Evolutionary conservation across 2,797 vertebrate species (phyloP), one percentile per base, ranked within the genome.

Genomic region (Apogon talboti): DNA sequence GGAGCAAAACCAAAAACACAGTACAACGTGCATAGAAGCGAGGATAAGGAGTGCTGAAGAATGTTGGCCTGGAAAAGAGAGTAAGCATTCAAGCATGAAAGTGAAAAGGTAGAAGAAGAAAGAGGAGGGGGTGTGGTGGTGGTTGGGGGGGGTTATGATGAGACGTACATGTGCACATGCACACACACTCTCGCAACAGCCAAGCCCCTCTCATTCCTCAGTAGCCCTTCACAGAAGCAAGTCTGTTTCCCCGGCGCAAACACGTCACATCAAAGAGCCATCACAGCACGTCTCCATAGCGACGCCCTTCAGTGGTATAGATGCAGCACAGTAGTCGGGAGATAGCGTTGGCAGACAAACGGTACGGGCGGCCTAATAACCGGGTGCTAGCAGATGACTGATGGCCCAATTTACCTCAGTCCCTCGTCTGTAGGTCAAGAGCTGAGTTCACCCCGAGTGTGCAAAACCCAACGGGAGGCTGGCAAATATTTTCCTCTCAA

Each of bases 341-440:
- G 75, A 78, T 76, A 49, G 81, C 13, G 48, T 74, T 79, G 84
- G 85, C 86, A 87, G 78, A 81, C 79, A 62, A 68, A 66, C 61
- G 37, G 56, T 65, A 52, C 21, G 14, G 71, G 50, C 51, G 12
- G 64, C 42, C 69, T 90, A 86, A 89, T 88, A 82, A 84, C 71
- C 33, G 62, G 71, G 69, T 65, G 78, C 81, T 62, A 77, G 81
- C 81, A 61, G 87, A 83, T 89, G 87, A 91, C 74, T 82, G 88
- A 91, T 89, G 82, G 78, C 15, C 78, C 72, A 86, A 83, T 86
- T 84, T 76, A 74, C 61, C 79, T 43, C 63, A 14, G 71, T 42
- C 28, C 45, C 45, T 71, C 61, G 37, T 77, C 71, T 78, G 66
- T 76, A 82, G 84, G 87, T 83, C 83, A 77, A 52, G 62, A 75